These are phyloP conservation scores for Elephas maximus DNA, from an alignment of 2,113 vertebrate genomes.

Conservation along the genomic window DNA sequence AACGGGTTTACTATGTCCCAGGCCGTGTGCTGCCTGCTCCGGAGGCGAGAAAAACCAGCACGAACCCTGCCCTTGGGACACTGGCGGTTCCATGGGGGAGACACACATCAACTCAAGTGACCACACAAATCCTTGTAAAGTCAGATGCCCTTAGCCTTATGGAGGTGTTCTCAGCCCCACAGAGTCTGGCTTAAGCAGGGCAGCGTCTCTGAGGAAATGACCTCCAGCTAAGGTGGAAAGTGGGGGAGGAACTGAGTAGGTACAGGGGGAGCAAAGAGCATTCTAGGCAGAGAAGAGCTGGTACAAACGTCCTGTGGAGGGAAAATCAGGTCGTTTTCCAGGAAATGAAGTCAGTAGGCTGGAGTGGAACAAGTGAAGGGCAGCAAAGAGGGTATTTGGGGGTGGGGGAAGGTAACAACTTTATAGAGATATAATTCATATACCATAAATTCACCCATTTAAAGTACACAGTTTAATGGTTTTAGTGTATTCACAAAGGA, in stretches of 20 bases:
- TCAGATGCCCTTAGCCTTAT: neutral
- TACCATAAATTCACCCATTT: too few species aligned
- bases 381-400: neutral
- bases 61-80: neutral
- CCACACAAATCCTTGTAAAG: neutral
- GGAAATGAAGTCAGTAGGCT: neutral
- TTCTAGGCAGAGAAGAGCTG: neutral
- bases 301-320: neutral
- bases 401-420: too few species aligned
- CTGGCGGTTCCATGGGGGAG: neutral
- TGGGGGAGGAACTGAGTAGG: neutral
- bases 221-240: neutral
- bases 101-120: neutral
- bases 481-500: too few species aligned
- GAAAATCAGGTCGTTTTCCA: neutral
- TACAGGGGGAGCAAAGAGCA: neutral
- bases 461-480: too few species aligned
- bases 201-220: neutral
- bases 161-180: neutral
- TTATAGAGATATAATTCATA: neutral
- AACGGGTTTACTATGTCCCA: neutral
- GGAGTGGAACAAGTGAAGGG: neutral
- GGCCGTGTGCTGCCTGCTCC: neutral
- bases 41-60: neutral
- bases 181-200: neutral